Conservation (phyloP, 1,140 invertebrate species). For the Nomia melanderi region DNA sequence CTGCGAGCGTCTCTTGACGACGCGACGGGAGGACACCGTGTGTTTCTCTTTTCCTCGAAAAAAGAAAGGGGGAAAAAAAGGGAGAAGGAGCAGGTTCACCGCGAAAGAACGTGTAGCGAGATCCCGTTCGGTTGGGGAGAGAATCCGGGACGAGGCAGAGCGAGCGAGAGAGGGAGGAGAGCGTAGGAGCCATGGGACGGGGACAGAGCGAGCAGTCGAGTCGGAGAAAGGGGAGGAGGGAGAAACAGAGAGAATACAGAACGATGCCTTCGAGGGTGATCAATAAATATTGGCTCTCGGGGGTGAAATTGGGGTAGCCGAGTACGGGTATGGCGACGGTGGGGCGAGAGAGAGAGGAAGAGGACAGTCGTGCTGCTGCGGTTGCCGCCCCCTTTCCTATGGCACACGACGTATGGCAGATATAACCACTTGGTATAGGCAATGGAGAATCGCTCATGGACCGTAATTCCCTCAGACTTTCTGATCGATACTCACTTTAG, state of each 20-base stretch:
- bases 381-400: slow-evolving; percentile 78
- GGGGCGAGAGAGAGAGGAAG: slow-evolving; percentile 56
- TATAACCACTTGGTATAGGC: slow-evolving; percentile 76
- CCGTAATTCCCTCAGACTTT: slow-evolving; percentile 69
- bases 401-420: slow-evolving; percentile 70
- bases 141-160: neutral
- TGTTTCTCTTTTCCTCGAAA: slow-evolving; percentile 58
- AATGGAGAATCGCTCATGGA: slow-evolving; percentile 76
- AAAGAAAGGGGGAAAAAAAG: neutral
- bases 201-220: neutral
- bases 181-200: neutral
- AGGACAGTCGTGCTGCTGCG: slow-evolving; percentile 77
- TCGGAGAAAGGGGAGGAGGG: slow-evolving; percentile 11
- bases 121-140: neutral
- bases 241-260: slow-evolving; percentile 55
- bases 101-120: slow-evolving; percentile 29
- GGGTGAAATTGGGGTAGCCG: slow-evolving; percentile 75
- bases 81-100: slow-evolving; percentile 39
- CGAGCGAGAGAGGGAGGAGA: neutral
- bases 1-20: slow-evolving; percentile 50
- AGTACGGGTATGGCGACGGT: slow-evolving; percentile 32
- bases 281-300: slow-evolving; percentile 81
- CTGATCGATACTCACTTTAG: slow-evolving; percentile 72
- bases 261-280: slow-evolving; percentile 79
- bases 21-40: slow-evolving; percentile 26